Percentiles rank a stretch among this genome's conserved stretches.
Evolutionary conservation across 2,113 vertebrate genomes (phyloP).

Genomic region (Oncorhynchus tshawytscha): DNA sequence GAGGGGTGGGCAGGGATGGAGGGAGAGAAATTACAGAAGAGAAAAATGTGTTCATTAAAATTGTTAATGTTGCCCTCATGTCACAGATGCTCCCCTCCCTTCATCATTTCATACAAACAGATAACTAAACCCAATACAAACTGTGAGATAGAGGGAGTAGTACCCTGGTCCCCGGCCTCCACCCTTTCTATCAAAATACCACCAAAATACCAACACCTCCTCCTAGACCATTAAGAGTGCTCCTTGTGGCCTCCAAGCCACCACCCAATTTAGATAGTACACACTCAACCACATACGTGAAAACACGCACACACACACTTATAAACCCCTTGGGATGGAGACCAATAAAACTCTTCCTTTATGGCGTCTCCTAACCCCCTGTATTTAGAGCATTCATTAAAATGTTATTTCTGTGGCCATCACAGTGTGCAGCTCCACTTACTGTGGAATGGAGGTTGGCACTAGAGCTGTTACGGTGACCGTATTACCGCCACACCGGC

Average conservation of each 20-base stretch:
- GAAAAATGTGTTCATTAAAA: slow-evolving; percentile 7
- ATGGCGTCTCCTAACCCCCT: slow-evolving; percentile 35
- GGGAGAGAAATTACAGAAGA: background rate
- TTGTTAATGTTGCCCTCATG: background rate
- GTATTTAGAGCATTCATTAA: slow-evolving; percentile 50
- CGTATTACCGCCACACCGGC: too few species aligned
- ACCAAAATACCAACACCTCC: slow-evolving; percentile 34
- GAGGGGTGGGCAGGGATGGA: too few species aligned
- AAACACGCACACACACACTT: background rate
- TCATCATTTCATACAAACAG: background rate
- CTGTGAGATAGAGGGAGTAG: background rate
- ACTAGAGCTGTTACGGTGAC: too few species aligned
- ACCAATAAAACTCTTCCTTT: slow-evolving; percentile 58
- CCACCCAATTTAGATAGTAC: slow-evolving; percentile 10
- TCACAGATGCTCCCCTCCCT: background rate
- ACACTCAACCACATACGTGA: background rate
- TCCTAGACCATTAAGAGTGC: too few species aligned
- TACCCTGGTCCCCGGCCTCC: too few species aligned
- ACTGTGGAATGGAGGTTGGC: slow-evolving; percentile 22
- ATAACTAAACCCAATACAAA: background rate
- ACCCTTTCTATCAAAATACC: slow-evolving; percentile 8
- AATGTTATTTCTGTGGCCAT: slow-evolving; percentile 33
- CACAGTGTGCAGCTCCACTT: slow-evolving; percentile 31
- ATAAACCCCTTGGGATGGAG: slow-evolving; percentile 18
- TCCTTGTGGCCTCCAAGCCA: slow-evolving; percentile 15